Evolutionary conservation across 30 jellyfish, hydroid and myxozoan genomes (phyloP).

Genomic region (Aurelia sp.): DNA sequence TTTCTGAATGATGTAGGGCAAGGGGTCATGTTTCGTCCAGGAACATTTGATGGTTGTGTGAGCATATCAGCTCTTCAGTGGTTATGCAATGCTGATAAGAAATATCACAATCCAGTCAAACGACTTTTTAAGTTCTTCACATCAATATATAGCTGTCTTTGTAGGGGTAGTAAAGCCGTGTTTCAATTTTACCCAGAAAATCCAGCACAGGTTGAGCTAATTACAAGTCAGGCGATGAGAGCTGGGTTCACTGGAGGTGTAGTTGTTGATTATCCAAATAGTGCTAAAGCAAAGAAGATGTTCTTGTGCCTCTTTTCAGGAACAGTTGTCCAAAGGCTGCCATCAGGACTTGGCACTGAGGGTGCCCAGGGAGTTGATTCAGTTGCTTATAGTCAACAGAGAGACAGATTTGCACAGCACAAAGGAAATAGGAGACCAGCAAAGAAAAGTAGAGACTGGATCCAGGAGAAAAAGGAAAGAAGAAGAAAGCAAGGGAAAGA

Average conservation of each 20-base stretch:
- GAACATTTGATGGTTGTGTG: conserved; percentile 98
- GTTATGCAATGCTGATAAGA: conserved; percentile 96
- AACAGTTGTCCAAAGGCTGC: conserved; percentile 38
- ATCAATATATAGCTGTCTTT: conserved; percentile 82
- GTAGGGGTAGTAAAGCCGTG: conserved; percentile 91
- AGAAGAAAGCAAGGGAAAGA: conserved; percentile 90
- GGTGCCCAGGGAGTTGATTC: conserved; percentile 44
- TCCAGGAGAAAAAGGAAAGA: conserved; percentile 85
- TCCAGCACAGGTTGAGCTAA: conserved; percentile 96
- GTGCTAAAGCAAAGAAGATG: conserved; percentile 95
- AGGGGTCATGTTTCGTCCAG: conserved; percentile 97
- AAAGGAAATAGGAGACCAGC: conserved; percentile 55
- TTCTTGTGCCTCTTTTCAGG: conserved; percentile 97
- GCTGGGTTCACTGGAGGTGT: conserved; percentile 99
- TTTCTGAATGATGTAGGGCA: conserved; percentile 91
- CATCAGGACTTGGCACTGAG: conserved; percentile 77
- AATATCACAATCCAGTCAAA: conserved; percentile 91
- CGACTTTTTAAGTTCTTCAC: conserved; percentile 84
- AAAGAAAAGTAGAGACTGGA: conserved; percentile 92
- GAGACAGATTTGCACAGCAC: conserved; percentile 15
- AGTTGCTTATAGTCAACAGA: conserved; percentile 33
- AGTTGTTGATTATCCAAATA: conserved; percentile 97
- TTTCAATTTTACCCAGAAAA: conserved; percentile 96
- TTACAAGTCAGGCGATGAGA: conserved; percentile 88
- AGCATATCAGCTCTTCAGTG: conserved; percentile 99